These are phyloP conservation scores for Brachypodius melanocephalos DNA, from an alignment of 2,113 vertebrate species.

Conservation along the genomic window DNA sequence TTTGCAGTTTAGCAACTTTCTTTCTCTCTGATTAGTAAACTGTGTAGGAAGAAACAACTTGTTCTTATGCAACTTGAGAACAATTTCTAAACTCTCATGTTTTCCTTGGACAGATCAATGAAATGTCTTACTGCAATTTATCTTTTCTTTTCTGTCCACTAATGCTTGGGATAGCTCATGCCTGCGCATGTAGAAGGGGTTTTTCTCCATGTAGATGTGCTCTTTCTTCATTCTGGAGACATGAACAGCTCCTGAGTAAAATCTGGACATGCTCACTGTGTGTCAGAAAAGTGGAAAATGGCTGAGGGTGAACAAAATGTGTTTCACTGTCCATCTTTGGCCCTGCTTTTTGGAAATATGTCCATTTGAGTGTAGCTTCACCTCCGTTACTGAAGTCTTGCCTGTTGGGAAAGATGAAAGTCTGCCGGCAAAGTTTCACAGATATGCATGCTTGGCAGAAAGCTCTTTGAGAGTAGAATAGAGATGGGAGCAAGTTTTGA, in stretches of 20 bases:
- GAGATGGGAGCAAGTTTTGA: too few relatives aligned
- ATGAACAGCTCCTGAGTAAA: not conserved
- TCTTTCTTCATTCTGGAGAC: not conserved
- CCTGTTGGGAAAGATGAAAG: too few relatives aligned
- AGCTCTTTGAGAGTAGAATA: too few relatives aligned
- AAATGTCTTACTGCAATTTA: not conserved
- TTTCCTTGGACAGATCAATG: not conserved
- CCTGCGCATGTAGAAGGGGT: not conserved
- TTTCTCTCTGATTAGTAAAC: not conserved
- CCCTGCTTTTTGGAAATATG: not conserved
- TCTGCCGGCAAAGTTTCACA: too few relatives aligned
- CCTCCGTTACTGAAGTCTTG: not conserved
- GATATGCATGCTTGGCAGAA: too few relatives aligned
- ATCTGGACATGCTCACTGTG: not conserved
- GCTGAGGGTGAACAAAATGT: not conserved
- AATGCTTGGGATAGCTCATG: not conserved
- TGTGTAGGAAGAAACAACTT: not conserved
- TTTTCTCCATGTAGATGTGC: rapidly evolving
- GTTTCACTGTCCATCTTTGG: not conserved
- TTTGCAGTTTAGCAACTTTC: not conserved
- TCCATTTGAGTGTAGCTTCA: not conserved
- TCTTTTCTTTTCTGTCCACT: not conserved
- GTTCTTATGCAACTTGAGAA: not conserved
- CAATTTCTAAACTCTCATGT: not conserved
- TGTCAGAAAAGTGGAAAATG: not conserved